Base-by-base conservation (phyloP, 2,113 vertebrate genomes). In the Prolemur simus region DNA sequence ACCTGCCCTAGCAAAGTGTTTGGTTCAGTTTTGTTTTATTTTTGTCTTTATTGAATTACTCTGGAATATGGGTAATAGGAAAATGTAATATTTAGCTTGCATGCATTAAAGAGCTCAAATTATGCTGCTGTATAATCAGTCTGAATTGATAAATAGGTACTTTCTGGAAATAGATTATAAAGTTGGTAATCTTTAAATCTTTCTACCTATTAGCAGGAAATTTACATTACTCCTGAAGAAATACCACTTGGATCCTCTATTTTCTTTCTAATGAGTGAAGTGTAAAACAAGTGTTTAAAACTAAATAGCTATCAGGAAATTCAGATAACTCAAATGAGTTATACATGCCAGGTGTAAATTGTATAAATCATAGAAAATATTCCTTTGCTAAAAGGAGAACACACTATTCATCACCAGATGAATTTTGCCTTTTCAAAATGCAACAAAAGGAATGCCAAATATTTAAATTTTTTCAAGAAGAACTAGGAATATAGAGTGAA, bases 111-210 rank as follows among this genome's bases (percentile, higher is more conserved):
- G 10, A 77, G 60, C 23, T 68, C 8, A 39, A 95, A 91, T 95
- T 90, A 77, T 49, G 37, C 39, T 73, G 34, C 86, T 88, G 17
- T 42, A 71, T 85, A 88, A 87, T 87, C 18, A 78, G 4, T 82
- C 7, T 77, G 49, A 94, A 66, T 15, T 93, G 32, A 95, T 94
- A 91, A 92, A 73, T 63, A 54, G 47, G 25, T 66, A 37, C 58
- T 94, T 93, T 91, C 85, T 94, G 73, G 73, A 85, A 96, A 95
- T 60, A 49, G 25, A 49, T 82, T 85, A 18, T 91, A n/a, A 4
- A 42, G 2, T 94, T 86, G 56, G 15, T 88, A 82, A 91, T 49
- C 25, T 91, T 96, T 89, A 92, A 76, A 63, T 90, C 17, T 80
- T 93, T 92, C n/a, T 80, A 56, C 52, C 9, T 64, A 82, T 47